These are phyloP conservation scores for Yponomeuta malinellus DNA, from an alignment of 2,888 invertebrate species.

Conservation along the genomic window DNA sequence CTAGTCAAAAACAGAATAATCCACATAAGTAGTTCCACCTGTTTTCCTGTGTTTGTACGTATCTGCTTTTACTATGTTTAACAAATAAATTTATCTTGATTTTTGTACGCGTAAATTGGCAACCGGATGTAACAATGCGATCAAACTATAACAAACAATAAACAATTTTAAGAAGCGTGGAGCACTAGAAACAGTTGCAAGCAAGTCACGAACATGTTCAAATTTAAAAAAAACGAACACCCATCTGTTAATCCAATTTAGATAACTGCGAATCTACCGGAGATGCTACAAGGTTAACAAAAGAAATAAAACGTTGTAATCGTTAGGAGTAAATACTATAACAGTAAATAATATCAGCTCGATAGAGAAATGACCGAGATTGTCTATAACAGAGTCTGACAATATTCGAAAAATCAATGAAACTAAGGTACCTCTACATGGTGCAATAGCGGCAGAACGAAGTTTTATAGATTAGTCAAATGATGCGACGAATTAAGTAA, in stretches of 20 bases:
- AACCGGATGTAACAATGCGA: slow-evolving; percentile 17
- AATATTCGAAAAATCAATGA: not conserved
- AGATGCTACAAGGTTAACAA: slow-evolving; percentile 26
- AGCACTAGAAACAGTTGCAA: slow-evolving; percentile 30
- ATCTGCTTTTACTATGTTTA: too few relatives aligned
- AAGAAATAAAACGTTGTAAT: slow-evolving; percentile 43
- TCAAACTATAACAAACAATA: not conserved
- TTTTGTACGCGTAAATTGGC: slow-evolving; percentile 31
- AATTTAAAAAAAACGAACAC: slow-evolving; percentile 34
- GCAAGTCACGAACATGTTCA: slow-evolving; percentile 34
- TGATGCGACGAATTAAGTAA: not conserved
- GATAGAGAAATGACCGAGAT: not conserved
- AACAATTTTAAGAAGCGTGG: slow-evolving; percentile 28
- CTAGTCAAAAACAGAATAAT: slow-evolving; percentile 51
- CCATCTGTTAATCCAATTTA: slow-evolving; percentile 39
- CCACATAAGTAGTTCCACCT: slow-evolving; percentile 25
- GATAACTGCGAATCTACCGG: slow-evolving; percentile 40
- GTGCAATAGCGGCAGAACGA: too few relatives aligned
- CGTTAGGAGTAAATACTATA: slow-evolving; percentile 33
- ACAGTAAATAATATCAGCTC: slow-evolving; percentile 35
- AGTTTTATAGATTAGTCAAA: not conserved
- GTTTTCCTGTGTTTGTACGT: too few relatives aligned
- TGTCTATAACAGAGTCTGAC: not conserved
- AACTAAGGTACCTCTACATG: not conserved
- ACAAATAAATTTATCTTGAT: too few relatives aligned